Evolutionary conservation across 1,140 invertebrate species (phyloP), one percentile per base, ranked within the genome.

Genomic region (Bombus impatiens): DNA sequence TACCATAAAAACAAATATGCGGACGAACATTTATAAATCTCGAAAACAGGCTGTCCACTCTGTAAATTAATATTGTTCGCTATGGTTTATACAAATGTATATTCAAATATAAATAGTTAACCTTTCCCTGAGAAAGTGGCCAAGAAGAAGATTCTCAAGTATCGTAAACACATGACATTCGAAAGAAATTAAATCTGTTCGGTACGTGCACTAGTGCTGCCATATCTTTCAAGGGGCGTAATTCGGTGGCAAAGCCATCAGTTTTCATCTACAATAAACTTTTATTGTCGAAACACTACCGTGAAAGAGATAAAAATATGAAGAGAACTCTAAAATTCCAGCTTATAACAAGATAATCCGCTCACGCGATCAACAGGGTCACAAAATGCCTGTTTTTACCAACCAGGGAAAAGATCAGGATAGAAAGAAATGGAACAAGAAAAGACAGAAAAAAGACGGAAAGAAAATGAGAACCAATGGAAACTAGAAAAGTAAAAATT

Each of bases 261-360:
- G 25, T 72, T 44, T 47, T 9, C 12, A 18, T 0, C 28, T 9
- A n/a, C 22, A 22, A 85, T 85, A 85, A 80, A 85, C 5, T 9
- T 85, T 85, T 72, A 85, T 68, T 53, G n/a, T n/a, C 57, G 12
- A 40, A 25, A 13, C 10, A 25, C 10, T 22, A 28, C 9, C 12
- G 28, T 0, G 25, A 72, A 80, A 62, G 67, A 15, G 28, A 40
- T 62, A 28, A 74, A 40, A 22, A 10, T 28, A 35, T 1, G 57
- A 71, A n/a, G 22, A 9, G 35, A 53, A 4, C 57, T 42, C 0
- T 13, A 25, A 35, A 62, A 62, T 59, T 53, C 77, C 71, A 12
- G 57, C 68, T 74, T 74, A 72, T 80, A 85, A 80, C 78, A 65
- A 42, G 68, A 80, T 85, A 74, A 85, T 85, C 83, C 83, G 22